These are phyloP conservation scores for Trichomycterus rosablanca DNA, from an alignment of 2,113 vertebrate genomes.

Conservation along the genomic window DNA sequence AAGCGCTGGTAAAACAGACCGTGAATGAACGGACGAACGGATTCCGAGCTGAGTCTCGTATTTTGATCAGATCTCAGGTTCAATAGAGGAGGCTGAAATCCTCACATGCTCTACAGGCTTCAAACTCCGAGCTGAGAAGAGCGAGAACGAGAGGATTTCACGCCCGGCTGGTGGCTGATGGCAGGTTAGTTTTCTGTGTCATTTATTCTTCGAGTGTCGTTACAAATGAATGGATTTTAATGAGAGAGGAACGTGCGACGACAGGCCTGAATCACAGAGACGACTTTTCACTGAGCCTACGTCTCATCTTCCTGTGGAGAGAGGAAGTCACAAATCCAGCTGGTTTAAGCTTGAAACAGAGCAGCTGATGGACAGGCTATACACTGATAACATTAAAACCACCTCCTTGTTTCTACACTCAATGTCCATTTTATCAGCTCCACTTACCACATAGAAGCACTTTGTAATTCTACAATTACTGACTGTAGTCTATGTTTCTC, in stretches of 20 bases:
- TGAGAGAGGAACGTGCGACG: conserved; percentile 21
- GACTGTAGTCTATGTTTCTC: too few relatives aligned
- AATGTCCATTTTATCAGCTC: too few relatives aligned
- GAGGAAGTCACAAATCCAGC: neutral
- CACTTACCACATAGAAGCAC: too few relatives aligned
- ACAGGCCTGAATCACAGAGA: conserved; percentile 13
- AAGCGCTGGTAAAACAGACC: too few relatives aligned
- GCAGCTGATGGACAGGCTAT: too few relatives aligned
- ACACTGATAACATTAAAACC: too few relatives aligned
- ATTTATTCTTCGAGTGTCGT: conserved; percentile 33
- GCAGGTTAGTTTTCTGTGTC: conserved; percentile 16
- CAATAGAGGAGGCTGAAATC: neutral
- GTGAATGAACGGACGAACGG: neutral
- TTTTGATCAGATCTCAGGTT: neutral
- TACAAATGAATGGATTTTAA: conserved; percentile 27
- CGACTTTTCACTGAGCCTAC: neutral
- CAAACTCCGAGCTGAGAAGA: neutral
- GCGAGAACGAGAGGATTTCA: conserved; percentile 4
- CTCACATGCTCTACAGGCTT: neutral
- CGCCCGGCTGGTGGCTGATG: neutral
- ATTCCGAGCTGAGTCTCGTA: neutral
- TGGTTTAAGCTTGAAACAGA: too few relatives aligned
- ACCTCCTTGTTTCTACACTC: too few relatives aligned
- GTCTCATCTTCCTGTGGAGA: neutral
- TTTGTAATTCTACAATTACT: too few relatives aligned